These are phyloP conservation scores for Lerema accius DNA, from an alignment of 1,140 invertebrate species.

Conservation along the genomic window DNA sequence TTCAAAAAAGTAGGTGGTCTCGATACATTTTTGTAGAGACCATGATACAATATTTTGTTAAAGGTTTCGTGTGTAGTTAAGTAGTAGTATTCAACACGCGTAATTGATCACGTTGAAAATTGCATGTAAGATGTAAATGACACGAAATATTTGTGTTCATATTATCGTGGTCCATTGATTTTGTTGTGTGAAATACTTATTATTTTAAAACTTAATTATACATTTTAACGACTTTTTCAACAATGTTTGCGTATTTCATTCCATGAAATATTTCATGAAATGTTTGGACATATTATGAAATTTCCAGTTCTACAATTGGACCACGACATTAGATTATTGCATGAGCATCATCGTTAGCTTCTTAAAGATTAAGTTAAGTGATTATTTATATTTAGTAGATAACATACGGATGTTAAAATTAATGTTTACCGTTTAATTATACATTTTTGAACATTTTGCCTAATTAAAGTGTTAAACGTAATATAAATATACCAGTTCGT, in stretches of 20 bases:
- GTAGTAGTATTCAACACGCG: too few species aligned
- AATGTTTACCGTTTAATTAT: conserved; percentile 8
- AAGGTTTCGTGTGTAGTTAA: too few species aligned
- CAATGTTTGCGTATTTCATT: too few species aligned
- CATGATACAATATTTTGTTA: too few species aligned
- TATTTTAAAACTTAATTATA: too few species aligned
- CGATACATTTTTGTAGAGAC: too few species aligned
- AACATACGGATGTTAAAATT: conserved; percentile 4
- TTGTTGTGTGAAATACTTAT: too few species aligned
- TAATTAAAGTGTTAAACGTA: conserved; percentile 11
- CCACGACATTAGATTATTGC: not conserved
- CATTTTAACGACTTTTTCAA: too few species aligned
- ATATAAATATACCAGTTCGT: conserved; percentile 26
- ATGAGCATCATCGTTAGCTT: not conserved
- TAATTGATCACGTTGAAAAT: not conserved
- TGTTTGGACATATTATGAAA: not conserved
- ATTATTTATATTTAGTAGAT: conserved; percentile 11
- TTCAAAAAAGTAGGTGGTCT: too few species aligned
- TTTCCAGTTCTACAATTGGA: not conserved
- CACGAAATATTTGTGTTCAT: not conserved
- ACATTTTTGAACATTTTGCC: conserved; percentile 10
- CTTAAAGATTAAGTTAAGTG: not conserved
- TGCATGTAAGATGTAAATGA: not conserved
- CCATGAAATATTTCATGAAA: not conserved
- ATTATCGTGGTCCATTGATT: not conserved